Percentiles rank a stretch among this genome's conserved stretches.
Conservation (phyloP, 2,113 vertebrate species). For the Potamarius usumacintae region DNA sequence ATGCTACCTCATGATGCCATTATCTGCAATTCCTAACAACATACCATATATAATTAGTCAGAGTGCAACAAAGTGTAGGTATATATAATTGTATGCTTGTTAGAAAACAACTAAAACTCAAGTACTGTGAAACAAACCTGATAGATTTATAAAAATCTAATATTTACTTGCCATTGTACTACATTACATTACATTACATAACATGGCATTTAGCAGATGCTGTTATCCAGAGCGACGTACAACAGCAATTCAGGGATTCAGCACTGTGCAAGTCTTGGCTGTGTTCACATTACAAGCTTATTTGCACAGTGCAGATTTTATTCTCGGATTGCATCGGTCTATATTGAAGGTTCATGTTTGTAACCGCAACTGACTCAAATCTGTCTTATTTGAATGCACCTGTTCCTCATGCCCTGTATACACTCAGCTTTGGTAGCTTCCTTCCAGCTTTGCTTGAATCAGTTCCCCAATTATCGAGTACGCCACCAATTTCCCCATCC, state of each 20-base stretch:
- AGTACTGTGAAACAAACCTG: slow-evolving; percentile 1
- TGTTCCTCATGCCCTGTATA: too few species aligned
- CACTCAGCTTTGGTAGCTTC: too few species aligned
- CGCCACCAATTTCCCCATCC: background rate
- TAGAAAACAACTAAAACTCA: background rate
- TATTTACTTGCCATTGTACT: background rate
- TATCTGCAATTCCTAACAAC: slow-evolving; percentile 13
- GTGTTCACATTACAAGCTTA: background rate
- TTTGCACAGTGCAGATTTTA: background rate
- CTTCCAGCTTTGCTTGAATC: too few species aligned
- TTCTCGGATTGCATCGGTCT: background rate
- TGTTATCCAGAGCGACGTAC: too few species aligned
- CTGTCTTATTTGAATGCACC: background rate
- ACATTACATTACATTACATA: background rate
- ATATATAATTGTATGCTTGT: background rate
- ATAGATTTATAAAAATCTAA: background rate
- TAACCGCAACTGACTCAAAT: background rate
- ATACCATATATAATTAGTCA: background rate
- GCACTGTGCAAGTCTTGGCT: background rate
- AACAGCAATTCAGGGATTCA: background rate
- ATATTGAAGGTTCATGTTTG: background rate
- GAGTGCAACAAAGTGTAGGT: slow-evolving; percentile 3
- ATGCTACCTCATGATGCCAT: background rate
- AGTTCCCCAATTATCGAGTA: background rate
- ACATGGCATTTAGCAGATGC: too few species aligned